These are phyloP conservation scores for Chloebia gouldiae DNA, from an alignment of 2,113 vertebrate genomes.

Conservation along the genomic window DNA sequence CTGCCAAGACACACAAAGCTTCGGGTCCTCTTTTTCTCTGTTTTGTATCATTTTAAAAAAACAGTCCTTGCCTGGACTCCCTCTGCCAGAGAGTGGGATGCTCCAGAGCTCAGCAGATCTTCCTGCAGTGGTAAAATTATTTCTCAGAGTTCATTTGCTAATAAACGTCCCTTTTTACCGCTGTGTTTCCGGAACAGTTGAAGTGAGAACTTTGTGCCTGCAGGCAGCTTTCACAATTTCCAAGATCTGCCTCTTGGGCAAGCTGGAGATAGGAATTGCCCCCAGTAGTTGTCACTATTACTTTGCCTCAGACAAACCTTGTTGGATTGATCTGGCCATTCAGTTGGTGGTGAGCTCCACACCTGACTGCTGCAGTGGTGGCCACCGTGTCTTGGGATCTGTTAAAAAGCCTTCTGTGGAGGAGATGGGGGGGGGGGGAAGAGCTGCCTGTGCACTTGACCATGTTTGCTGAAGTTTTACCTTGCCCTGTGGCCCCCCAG, in stretches of 20 bases:
- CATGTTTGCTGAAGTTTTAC: slow-evolving; percentile 35
- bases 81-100: rapidly evolving
- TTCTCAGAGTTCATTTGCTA: background rate
- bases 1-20: background rate
- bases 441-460: background rate
- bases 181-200: background rate
- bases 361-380: background rate
- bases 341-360: background rate
- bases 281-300: rapidly evolving
- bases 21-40: background rate
- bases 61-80: background rate
- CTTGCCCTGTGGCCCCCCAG: background rate
- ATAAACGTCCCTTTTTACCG: background rate
- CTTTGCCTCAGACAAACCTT: background rate
- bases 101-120: background rate
- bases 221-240: background rate
- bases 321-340: background rate
- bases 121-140: background rate
- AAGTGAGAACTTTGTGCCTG: background rate
- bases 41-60: background rate
- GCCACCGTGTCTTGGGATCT: background rate
- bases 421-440: background rate
- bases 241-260: background rate
- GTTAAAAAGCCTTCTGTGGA: background rate
- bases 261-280: background rate